phyloP scores from a whole-genome alignment of 2,888 invertebrate genomes.

The Melanargia galathea region DNA sequence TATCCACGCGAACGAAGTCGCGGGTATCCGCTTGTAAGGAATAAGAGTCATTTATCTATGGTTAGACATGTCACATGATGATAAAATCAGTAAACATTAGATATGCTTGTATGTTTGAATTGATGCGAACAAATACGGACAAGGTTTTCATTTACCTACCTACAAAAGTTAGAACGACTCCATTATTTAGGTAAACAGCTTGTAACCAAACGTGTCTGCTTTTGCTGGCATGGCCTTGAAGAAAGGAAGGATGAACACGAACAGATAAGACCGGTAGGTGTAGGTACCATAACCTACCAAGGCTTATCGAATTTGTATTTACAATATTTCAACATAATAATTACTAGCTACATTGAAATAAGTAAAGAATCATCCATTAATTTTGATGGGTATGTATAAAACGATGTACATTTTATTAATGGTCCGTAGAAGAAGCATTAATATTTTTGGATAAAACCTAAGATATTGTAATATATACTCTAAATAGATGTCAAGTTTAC shows the following conservation, averaged over 20 bases:
- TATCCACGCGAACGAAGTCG: too few relatives aligned
- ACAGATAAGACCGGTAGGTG: slow-evolving; percentile 2
- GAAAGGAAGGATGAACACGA: slow-evolving; percentile 25
- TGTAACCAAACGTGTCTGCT: slow-evolving; percentile 26
- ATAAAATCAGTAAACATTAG: slow-evolving; percentile 8
- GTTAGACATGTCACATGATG: not conserved
- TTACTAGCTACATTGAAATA: not conserved
- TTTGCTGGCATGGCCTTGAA: slow-evolving; percentile 20
- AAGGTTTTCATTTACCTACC: slow-evolving; percentile 40
- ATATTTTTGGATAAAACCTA: too few relatives aligned
- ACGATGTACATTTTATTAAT: too few relatives aligned
- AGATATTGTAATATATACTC: too few relatives aligned
- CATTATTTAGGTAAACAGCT: slow-evolving; percentile 28
- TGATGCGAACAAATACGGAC: slow-evolving; percentile 39
- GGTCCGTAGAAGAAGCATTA: too few relatives aligned
- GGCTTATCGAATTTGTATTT: slow-evolving; percentile 6
- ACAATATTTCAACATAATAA: not conserved
- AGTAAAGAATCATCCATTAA: not conserved
- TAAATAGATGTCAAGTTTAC: too few relatives aligned
- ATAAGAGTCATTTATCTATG: too few relatives aligned
- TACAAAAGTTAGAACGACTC: slow-evolving; percentile 30
- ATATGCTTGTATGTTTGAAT: slow-evolving; percentile 15
- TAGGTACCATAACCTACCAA: not conserved
- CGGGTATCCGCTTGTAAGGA: too few relatives aligned
- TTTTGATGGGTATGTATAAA: too few relatives aligned